Evolutionary conservation across 2,797 vertebrate genomes (phyloP).

Genomic region (Lates japonicus): DNA sequence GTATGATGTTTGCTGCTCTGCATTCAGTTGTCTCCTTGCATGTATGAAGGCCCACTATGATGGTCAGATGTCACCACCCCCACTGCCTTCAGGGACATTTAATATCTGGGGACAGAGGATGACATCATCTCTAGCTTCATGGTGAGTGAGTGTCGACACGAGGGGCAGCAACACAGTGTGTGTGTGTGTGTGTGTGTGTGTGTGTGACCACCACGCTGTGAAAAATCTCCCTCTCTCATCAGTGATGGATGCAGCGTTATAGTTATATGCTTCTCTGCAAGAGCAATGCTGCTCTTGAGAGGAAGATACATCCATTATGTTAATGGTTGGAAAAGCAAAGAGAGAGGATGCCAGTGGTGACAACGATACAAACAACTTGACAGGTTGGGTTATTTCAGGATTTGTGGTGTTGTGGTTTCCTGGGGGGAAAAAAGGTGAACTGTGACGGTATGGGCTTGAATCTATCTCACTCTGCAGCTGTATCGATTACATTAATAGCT

Average conservation of each 20-base stretch:
- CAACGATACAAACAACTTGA: slow-evolving; percentile 40
- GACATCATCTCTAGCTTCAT: slow-evolving; percentile 67
- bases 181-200: slow-evolving; percentile 6
- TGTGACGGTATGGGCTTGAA: not conserved
- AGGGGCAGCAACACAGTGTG: slow-evolving; percentile 20
- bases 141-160: slow-evolving; percentile 17
- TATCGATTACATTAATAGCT: not conserved
- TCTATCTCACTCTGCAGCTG: not conserved
- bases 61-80: slow-evolving; percentile 39
- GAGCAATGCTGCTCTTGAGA: slow-evolving; percentile 37
- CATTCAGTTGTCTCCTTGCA: slow-evolving; percentile 2
- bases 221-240: slow-evolving; percentile 43
- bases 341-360: slow-evolving; percentile 51
- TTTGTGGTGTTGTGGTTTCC: not conserved
- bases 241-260: slow-evolving; percentile 31
- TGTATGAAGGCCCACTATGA: slow-evolving; percentile 3
- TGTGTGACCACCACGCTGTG: slow-evolving; percentile 29
- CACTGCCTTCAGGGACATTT: slow-evolving; percentile 42
- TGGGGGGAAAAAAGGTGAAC: not conserved
- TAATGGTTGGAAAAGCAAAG: slow-evolving; percentile 58
- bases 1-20: not conserved
- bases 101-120: slow-evolving; percentile 50
- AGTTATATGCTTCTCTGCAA: slow-evolving; percentile 46
- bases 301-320: slow-evolving; percentile 70
- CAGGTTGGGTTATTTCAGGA: slow-evolving; percentile 27